These are phyloP conservation scores for Hestina assimilis DNA, from an alignment of 1,140 invertebrate genomes.

Conservation along the genomic window DNA sequence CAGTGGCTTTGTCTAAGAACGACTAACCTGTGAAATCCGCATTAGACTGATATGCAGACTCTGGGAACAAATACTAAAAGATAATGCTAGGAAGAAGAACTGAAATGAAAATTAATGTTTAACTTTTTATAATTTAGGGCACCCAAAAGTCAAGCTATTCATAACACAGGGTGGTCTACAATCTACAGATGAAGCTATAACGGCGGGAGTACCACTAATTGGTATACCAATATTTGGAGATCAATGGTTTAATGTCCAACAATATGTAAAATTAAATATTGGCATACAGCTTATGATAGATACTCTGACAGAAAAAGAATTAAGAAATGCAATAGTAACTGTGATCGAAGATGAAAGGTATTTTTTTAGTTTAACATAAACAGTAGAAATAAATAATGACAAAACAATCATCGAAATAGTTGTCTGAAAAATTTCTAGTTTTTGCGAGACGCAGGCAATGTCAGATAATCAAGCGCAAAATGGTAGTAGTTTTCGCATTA, in stretches of 20 bases:
- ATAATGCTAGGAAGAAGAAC: not conserved
- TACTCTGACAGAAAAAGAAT: constrained; percentile 31
- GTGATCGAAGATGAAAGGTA: constrained; percentile 37
- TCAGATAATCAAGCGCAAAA: too few relatives aligned
- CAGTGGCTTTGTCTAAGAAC: too few relatives aligned
- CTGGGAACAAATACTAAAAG: not conserved
- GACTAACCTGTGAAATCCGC: too few relatives aligned
- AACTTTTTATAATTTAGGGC: constrained; percentile 32
- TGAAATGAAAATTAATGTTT: too few relatives aligned
- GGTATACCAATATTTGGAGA: constrained; percentile 62
- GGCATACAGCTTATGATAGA: constrained; percentile 37
- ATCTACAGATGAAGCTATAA: constrained; percentile 80
- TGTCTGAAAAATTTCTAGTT: too few relatives aligned
- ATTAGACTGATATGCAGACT: not conserved
- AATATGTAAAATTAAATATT: constrained; percentile 38
- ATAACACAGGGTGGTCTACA: constrained; percentile 81
- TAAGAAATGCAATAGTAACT: constrained; percentile 32
- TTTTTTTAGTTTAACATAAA: not conserved
- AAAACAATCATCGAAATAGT: too few relatives aligned
- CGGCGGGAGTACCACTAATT: constrained; percentile 79
- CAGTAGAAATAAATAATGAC: too few relatives aligned
- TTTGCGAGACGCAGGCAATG: too few relatives aligned
- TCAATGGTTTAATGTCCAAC: constrained; percentile 56
- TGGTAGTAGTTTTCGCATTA: too few relatives aligned
- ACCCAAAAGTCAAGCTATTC: constrained; percentile 78